phyloP scores from a whole-genome alignment of 2,888 invertebrate genomes.

The Eledona agricola region DNA sequence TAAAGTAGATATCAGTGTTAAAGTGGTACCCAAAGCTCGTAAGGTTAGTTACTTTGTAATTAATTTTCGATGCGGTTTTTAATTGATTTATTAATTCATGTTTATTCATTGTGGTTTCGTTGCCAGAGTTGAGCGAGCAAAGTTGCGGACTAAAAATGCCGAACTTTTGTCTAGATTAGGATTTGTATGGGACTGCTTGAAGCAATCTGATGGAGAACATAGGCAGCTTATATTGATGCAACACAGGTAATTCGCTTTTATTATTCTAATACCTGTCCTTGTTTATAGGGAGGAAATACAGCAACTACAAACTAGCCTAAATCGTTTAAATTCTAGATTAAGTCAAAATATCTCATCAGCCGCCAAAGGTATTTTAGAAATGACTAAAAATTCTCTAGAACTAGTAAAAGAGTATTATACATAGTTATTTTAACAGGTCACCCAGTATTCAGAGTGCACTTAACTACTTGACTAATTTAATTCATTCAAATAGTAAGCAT shows the following conservation, averaged over 20 bases:
- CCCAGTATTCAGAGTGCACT: neutral
- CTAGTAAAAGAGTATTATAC: constrained; percentile 1
- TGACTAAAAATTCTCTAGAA: constrained; percentile 13
- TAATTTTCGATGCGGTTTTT: constrained; percentile 10
- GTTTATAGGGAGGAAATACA: constrained; percentile 79
- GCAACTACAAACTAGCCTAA: constrained; percentile 83
- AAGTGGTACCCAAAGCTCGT: constrained; percentile 72
- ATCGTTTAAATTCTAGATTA: constrained; percentile 66
- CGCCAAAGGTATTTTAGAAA: constrained; percentile 53
- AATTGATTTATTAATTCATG: constrained; percentile 1
- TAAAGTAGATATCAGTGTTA: constrained; percentile 81
- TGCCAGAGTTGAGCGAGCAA: constrained; percentile 68
- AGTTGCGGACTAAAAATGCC: constrained; percentile 70
- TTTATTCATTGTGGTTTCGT: constrained; percentile 15
- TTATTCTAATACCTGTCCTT: constrained; percentile 57
- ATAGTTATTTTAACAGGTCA: neutral
- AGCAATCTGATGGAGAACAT: constrained; percentile 59
- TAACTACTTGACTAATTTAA: too few species aligned
- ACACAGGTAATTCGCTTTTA: constrained; percentile 51
- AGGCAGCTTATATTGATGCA: constrained; percentile 43
- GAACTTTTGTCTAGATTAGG: constrained; percentile 70
- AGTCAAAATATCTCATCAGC: constrained; percentile 51
- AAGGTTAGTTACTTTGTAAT: constrained; percentile 59
- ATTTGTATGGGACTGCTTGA: constrained; percentile 70
- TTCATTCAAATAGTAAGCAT: too few species aligned